Conservation (phyloP, 2,113 vertebrate species). For the Mustela nigripes region DNA sequence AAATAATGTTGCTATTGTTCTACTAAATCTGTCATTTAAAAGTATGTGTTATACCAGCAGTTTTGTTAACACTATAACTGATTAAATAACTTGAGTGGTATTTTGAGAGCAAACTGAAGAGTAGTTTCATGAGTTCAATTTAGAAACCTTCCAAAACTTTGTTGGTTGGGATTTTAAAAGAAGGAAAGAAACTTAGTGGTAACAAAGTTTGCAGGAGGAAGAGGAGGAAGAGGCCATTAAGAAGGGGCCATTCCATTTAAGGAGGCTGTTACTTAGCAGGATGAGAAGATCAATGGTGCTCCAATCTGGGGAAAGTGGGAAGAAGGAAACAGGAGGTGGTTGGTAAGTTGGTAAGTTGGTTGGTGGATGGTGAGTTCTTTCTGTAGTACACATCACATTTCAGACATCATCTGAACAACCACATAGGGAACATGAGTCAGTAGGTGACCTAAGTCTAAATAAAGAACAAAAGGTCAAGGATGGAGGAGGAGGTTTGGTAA, state of each 20-base stretch:
- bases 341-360: too few relatives aligned
- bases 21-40: background rate
- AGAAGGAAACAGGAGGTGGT: background rate
- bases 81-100: background rate
- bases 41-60: background rate
- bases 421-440: background rate
- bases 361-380: background rate
- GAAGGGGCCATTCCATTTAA: background rate
- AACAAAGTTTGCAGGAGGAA: background rate
- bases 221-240: background rate
- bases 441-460: background rate
- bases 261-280: background rate
- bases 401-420: background rate
- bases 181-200: background rate
- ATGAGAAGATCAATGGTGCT: background rate
- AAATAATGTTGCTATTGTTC: slow-evolving; percentile 30
- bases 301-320: background rate
- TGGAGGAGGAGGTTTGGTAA: background rate
- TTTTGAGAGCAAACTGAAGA: background rate
- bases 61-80: background rate
- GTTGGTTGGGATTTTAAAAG: slow-evolving; percentile 1
- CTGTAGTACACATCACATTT: background rate
- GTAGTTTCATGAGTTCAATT: background rate
- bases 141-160: background rate
- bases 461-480: background rate